Evolutionary conservation across 2,888 invertebrate species (phyloP), one percentile per base, ranked within the genome.

Genomic region (Branchipolynoe longqiensis): DNA sequence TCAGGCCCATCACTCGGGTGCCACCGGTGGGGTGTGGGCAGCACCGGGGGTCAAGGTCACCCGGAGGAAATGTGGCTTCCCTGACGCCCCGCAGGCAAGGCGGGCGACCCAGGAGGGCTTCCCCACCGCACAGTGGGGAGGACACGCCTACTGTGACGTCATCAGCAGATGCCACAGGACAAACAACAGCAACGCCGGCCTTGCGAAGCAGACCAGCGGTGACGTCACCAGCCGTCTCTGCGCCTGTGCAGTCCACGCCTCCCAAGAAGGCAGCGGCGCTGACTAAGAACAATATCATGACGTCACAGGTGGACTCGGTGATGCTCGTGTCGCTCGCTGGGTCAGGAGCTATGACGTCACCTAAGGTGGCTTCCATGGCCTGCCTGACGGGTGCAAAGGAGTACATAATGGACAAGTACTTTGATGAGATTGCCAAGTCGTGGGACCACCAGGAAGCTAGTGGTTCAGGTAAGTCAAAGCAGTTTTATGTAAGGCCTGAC

Each of bases 331-430:
- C 78, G 4, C 48, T 78, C 28, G 78, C 78, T 2, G 78, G 78
- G 4, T 22, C 78, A 12, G 78, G 78, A 0, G 48, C 48, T 4
- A 78, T 78, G 78, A 69, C 69, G 69, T 78, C 78, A 25, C 78
- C 41, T 8, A n/a, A n/a, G n/a, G 0, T 48, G 18, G 78, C 48
- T 0, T 78, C 78, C 14, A 41, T 41, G 25, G 3, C 48, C 48
- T 78, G 78, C 48, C n/a, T 78, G 78, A 3, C 78, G 1, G 78
- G 78, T 1, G 78, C 78, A 12, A 78, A 78, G 78, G 78, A 54
- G 25, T 78, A 78, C 31, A 78, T 78, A 18, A 78, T 78, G 78
- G 78, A 78, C 48, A 78, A 78, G 28, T 78, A 78, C 78, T 78
- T 78, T 78, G 48, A 78, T 41, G 78, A 78, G 54, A 78, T 78